Conservation (phyloP, 2,113 vertebrate genomes). For the Syngnathoides biaculeatus region DNA sequence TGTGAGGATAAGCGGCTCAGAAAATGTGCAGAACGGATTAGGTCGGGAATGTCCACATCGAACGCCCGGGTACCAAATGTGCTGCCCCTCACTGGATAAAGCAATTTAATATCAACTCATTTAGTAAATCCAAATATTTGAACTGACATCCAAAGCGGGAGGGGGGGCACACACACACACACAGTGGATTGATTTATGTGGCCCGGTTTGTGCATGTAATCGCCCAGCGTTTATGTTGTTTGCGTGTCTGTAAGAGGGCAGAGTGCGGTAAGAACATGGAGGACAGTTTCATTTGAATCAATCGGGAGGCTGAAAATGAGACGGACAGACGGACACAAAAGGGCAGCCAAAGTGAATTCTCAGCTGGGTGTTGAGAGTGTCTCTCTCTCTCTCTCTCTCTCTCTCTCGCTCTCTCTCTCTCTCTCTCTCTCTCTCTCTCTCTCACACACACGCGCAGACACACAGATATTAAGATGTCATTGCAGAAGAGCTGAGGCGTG, state of each 20-base stretch:
- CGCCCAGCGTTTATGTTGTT: slow-evolving; percentile 7
- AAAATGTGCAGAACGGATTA: no score
- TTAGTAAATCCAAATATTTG: slow-evolving; percentile 52
- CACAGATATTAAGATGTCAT: slow-evolving; percentile 3
- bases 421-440: no score
- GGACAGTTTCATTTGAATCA: slow-evolving; percentile 69
- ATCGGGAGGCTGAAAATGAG: slow-evolving; percentile 58
- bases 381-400: no score
- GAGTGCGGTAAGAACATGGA: slow-evolving; percentile 60
- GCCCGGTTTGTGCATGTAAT: slow-evolving; percentile 15
- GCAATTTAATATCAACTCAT: slow-evolving; percentile 46
- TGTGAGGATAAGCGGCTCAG: no score
- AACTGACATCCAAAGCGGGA: slow-evolving; percentile 22
- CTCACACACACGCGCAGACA: not conserved
- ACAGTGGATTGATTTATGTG: not conserved
- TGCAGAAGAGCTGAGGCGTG: slow-evolving; percentile 14
- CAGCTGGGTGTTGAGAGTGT: slow-evolving; percentile 20
- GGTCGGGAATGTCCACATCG: not conserved
- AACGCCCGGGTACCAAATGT: not conserved
- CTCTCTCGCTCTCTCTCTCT: no score
- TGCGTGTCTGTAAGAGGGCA: slow-evolving; percentile 24
- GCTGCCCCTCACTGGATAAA: not conserved
- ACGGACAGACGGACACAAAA: slow-evolving; percentile 53
- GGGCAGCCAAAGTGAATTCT: slow-evolving; percentile 55
- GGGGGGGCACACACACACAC: not conserved